Evolutionary conservation across 2,797 vertebrate species (phyloP).

Genomic region (Enteromius argenteus): DNA sequence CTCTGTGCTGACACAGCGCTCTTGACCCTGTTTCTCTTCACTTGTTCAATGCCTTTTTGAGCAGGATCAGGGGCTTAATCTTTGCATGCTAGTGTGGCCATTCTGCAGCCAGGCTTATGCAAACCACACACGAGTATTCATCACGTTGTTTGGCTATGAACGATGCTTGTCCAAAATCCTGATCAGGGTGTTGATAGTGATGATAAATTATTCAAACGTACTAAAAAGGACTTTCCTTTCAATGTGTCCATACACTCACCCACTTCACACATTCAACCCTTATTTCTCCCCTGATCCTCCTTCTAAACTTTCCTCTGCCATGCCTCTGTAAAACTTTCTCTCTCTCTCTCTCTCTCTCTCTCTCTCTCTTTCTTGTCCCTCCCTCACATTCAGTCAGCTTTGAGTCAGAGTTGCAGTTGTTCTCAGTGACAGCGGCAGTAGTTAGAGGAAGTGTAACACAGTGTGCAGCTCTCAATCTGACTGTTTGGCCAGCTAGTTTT

Average conservation of each 20-base stretch:
- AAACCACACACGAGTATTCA: background rate
- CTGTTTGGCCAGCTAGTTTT: background rate
- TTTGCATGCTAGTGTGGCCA: background rate
- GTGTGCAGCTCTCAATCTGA: background rate
- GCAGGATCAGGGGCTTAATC: slow-evolving; percentile 28
- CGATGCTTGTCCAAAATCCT: background rate
- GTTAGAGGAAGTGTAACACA: slow-evolving; percentile 29
- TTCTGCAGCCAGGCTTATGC: slow-evolving; percentile 5
- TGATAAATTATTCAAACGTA: background rate
- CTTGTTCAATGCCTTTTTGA: slow-evolving; percentile 33
- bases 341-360: slow-evolving; percentile 17
- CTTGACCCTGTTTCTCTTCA: slow-evolving; percentile 26
- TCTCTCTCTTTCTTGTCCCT: slow-evolving; percentile 27
- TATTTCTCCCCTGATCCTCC: slow-evolving; percentile 1
- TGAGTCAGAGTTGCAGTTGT: slow-evolving; percentile 40
- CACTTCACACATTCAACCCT: background rate
- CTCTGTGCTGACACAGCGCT: slow-evolving; percentile 42
- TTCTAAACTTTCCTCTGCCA: slow-evolving; percentile 25
- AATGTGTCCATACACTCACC: slow-evolving; percentile 33
- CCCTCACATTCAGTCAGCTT: slow-evolving; percentile 25
- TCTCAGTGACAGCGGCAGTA: slow-evolving; percentile 19
- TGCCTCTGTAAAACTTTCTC: slow-evolving; percentile 17
- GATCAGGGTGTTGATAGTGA: background rate
- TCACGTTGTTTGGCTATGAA: background rate
- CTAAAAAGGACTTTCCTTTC: slow-evolving; percentile 9